phyloP scores from a whole-genome alignment of 2,113 vertebrate species.

The Mystacornis crossleyi region DNA sequence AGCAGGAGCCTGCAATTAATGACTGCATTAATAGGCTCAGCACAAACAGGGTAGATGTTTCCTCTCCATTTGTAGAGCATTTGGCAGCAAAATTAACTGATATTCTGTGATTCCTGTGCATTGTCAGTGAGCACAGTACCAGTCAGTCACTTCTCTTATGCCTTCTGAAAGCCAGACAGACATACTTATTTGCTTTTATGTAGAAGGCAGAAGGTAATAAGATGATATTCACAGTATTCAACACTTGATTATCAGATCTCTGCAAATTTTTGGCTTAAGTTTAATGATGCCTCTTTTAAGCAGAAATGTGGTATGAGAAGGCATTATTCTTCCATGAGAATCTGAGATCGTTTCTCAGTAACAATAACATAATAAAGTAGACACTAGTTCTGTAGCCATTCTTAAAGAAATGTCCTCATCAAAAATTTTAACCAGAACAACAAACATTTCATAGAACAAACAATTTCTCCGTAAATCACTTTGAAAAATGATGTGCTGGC shows the following conservation, averaged over 20 bases:
- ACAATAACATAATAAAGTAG: background rate
- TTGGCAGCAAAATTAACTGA: constrained; percentile 33
- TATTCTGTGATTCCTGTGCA: constrained; percentile 6
- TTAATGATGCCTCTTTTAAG: background rate
- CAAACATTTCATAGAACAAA: background rate
- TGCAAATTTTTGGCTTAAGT: background rate
- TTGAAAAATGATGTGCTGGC: background rate
- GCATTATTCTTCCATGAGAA: background rate
- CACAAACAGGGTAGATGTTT: background rate
- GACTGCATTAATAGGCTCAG: constrained; percentile 22
- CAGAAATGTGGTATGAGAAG: background rate
- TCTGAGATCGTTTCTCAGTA: background rate
- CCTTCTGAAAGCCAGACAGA: background rate
- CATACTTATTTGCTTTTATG: background rate
- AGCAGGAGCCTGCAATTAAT: constrained; percentile 39
- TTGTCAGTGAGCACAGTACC: background rate
- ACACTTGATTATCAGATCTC: background rate
- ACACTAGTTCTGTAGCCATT: background rate
- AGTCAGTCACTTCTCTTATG: background rate
- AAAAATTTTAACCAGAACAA: background rate
- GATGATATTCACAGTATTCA: background rate
- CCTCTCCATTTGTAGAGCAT: background rate
- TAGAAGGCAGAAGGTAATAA: background rate
- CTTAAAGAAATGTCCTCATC: background rate
- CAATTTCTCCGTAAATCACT: background rate